Base-by-base conservation (phyloP, 2,888 invertebrate genomes). In the Amphipyra berbera region DNA sequence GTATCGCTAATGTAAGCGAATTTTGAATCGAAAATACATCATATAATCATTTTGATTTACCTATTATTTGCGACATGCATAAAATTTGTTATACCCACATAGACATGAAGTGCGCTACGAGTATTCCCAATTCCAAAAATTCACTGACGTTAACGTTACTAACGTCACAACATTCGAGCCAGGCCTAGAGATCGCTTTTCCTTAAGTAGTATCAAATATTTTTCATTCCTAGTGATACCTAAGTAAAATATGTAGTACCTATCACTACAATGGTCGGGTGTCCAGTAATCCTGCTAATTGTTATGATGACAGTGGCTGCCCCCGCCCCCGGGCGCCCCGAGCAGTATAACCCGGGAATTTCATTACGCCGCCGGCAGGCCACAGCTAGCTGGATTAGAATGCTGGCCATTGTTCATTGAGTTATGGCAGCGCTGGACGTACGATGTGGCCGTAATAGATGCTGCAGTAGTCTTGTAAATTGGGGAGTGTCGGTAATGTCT, bases 371-470 rank as follows among this genome's bases (percentile, higher is more conserved):
- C 76, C 79, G 66, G 82, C 82, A 78, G 81, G 77, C 71, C 79
- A 78, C 69, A 27, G 53, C 62, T 54, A 77, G 81, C 86, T 84
- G 88, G 86, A 89, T 89, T 88, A 90, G 90, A 91, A 89, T 87
- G 85, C 83, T 83, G 76, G 76, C 89, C 76, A 92, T 93, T 93
- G 94, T 93, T 79, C 90, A 87, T 88, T 93, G 94, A 94, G 86
- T 94, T 94, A 94, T 92, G 73, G 89, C 78, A 53, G 66, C 76
- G 46, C 78, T 80, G 84, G 83, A 82, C 82, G 76, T 69, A 74
- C 81, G 82, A 81, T 80, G 79, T 79, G 76, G 83, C 73, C 63
- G 78, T 82, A 77, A 79, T 82, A 78, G 66, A 78, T 56, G 84
- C 68, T 27, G 66, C 68, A 13, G 83, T 9, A 2, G 37, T 48